These are phyloP conservation scores for Alviniconcha marisindica DNA, from an alignment of 1,140 invertebrate genomes.

Conservation along the genomic window DNA sequence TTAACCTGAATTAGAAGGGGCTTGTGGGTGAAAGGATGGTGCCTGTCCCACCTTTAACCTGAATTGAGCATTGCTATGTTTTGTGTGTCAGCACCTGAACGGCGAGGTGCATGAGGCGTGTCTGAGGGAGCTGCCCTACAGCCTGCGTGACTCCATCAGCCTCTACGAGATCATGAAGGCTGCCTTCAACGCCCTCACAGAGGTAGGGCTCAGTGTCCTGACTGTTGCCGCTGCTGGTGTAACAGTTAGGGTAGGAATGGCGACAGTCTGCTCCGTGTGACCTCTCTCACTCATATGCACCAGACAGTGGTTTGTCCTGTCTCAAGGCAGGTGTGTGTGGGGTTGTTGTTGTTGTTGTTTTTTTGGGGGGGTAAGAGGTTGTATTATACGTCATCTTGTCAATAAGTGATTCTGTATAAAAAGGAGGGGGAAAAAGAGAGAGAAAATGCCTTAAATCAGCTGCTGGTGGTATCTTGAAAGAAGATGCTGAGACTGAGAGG, in stretches of 20 bases:
- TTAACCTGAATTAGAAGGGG: too few relatives aligned
- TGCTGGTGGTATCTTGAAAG: too few relatives aligned
- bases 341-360: neutral
- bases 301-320: neutral
- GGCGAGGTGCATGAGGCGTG: constrained; percentile 61
- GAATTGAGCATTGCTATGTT: too few relatives aligned
- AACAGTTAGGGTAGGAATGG: neutral
- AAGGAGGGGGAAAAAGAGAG: too few relatives aligned
- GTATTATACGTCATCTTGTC: neutral
- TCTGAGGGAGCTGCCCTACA: constrained; percentile 69
- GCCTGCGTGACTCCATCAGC: constrained; percentile 66
- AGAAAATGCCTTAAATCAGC: too few relatives aligned
- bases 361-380: neutral
- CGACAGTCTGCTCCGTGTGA: too few relatives aligned
- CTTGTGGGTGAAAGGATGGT: too few relatives aligned
- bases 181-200: constrained; percentile 70
- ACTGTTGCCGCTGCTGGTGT: neutral
- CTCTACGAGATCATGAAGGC: constrained; percentile 71
- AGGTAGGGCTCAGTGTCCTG: constrained; percentile 14
- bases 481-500: too few relatives aligned
- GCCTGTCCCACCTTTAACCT: too few relatives aligned
- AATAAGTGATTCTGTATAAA: too few relatives aligned
- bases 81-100: constrained; percentile 67
- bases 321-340: neutral
- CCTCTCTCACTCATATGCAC: neutral